A percentile compares a stretch with the other conserved stretches of the same genome.
Conservation (phyloP, 2,888 invertebrate species). For the Frankliniella fusca region DNA sequence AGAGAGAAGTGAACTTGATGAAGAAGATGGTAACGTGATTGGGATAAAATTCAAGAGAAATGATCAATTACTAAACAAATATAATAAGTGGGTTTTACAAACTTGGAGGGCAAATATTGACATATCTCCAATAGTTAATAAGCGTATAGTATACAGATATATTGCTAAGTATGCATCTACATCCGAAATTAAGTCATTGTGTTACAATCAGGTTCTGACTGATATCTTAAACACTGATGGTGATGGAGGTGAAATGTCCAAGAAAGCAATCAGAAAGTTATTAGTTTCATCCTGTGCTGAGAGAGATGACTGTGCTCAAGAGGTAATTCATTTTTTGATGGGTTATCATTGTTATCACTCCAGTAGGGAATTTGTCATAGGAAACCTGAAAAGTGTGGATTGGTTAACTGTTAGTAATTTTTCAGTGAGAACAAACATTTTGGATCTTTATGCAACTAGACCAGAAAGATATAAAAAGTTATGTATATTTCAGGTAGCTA, state of each 20-base stretch:
- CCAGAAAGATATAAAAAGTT: too few relatives aligned
- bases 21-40: background rate
- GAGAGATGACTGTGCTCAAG: constrained; percentile 27
- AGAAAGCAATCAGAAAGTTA: constrained; percentile 22
- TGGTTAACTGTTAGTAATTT: too few relatives aligned
- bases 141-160: constrained; percentile 33
- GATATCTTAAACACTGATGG: background rate
- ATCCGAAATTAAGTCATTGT: constrained; percentile 29
- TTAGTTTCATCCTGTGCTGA: constrained; percentile 28
- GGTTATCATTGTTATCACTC: background rate
- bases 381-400: too few relatives aligned
- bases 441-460: too few relatives aligned
- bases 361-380: too few relatives aligned
- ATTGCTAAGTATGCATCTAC: constrained; percentile 37
- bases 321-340: constrained; percentile 22
- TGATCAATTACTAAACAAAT: constrained; percentile 31
- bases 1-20: background rate
- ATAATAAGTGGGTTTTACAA: constrained; percentile 32
- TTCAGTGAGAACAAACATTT: too few relatives aligned
- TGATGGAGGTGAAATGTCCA: background rate
- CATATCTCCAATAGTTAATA: constrained; percentile 27
- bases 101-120: constrained; percentile 36
- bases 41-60: constrained; percentile 32
- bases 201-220: too few relatives aligned
- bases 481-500: too few relatives aligned